Evolutionary conservation across 1,140 invertebrate species (phyloP).

Genomic region (Drosophila gunungcola): DNA sequence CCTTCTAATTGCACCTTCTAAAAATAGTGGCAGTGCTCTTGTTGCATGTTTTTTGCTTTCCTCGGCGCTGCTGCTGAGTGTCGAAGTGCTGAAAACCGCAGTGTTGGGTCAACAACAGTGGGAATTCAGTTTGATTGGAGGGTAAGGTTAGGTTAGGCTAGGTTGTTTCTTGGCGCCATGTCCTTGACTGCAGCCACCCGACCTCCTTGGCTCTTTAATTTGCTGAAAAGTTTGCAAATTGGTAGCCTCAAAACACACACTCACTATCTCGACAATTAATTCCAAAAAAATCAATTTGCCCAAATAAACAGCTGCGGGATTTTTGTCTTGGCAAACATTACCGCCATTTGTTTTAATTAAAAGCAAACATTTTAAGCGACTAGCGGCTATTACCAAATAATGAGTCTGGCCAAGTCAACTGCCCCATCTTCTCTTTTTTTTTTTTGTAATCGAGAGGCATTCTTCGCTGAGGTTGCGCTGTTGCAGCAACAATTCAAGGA

Average conservation of each 20-base stretch:
- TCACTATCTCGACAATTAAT: constrained; percentile 25
- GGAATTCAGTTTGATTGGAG: constrained; percentile 26
- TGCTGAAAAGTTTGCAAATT: constrained; percentile 35
- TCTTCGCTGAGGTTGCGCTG: not conserved
- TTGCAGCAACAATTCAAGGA: constrained; percentile 58
- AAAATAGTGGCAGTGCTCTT: constrained; percentile 30
- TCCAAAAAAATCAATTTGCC: constrained; percentile 29
- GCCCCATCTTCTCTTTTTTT: not conserved
- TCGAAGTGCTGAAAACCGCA: constrained; percentile 37
- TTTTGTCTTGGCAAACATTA: constrained; percentile 34
- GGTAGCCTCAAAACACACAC: constrained; percentile 9
- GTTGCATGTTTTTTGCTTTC: constrained; percentile 24
- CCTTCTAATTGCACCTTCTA: constrained; percentile 8
- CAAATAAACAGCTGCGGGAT: constrained; percentile 25
- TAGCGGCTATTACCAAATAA: constrained; percentile 33
- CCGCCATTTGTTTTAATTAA: constrained; percentile 38
- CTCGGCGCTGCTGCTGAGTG: not conserved
- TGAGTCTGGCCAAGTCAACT: constrained; percentile 29
- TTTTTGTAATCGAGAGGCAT: not conserved
- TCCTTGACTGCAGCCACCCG: constrained; percentile 10
- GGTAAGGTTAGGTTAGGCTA: not conserved
- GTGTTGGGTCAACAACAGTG: constrained; percentile 17
- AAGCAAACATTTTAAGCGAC: constrained; percentile 32
- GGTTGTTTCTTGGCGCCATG: constrained; percentile 10
- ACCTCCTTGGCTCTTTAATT: constrained; percentile 3